Evolutionary conservation across 2,113 vertebrate genomes (phyloP), one percentile per base, ranked within the genome.

Genomic region (Vanacampus margaritifer): DNA sequence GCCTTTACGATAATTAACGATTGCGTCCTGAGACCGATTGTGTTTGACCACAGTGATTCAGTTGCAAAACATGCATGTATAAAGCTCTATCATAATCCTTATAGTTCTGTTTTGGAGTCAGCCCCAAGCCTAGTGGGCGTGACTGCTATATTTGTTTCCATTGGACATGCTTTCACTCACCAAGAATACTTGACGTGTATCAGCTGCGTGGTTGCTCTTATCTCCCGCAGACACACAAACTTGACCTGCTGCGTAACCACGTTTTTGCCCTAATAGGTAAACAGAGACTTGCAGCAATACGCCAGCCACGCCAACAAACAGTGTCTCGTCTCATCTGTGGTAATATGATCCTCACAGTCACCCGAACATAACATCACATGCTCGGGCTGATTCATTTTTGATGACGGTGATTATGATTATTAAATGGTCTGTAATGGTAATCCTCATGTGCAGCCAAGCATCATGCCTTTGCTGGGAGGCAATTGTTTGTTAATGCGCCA

Each of bases 381-480:
- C 65, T 67, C 39, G 61, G 77, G 59, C 77, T 68, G 74, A 79
- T 72, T 79, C 2, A 36, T 75, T 79, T 84, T 79, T 80, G 75
- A 87, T 80, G 83, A 68, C 57, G 67, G 75, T 83, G 79, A 86
- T 87, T 84, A 83, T 87, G 48, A 65, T 43, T 88, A 82, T 81
- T 78, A 85, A 87, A 86, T 75, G 79, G 73, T 76, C 79, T 79
- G 80, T 86, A 86, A 87, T 83, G 79, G 85, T 88, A 86, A 87
- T 86, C 80, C 68, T 76, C 81, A 84, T 71, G 72, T 87, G 80
- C 69, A 76, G 78, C 60, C 60, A 14, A 70, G 69, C 61, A 53
- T 78, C 56, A 43, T 79, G 78, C 50, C 60, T 77, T 76, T 6
- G 26, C 84, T 64, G 57, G 57, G 71, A 86, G 80, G 79, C 79